These are phyloP conservation scores for Drosophila lowei DNA, from an alignment of 1,140 invertebrate genomes.

Conservation along the genomic window DNA sequence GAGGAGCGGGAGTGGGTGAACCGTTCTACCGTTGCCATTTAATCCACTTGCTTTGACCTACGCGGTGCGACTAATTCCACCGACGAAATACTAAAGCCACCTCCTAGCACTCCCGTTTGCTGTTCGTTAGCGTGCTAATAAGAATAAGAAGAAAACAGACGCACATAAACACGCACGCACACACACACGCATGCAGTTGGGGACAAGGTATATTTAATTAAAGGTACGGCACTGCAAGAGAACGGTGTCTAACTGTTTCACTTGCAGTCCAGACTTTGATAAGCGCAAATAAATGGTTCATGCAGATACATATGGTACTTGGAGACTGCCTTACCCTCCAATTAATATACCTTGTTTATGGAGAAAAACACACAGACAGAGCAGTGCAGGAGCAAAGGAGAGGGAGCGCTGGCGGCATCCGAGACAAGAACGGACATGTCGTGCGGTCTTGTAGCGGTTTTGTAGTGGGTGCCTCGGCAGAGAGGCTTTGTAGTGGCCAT, in stretches of 20 bases:
- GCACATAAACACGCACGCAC: constrained; percentile 26
- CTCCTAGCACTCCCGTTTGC: constrained; percentile 35
- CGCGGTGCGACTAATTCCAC: constrained; percentile 70
- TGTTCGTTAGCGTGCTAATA: constrained; percentile 72
- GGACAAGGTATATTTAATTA: too few species aligned
- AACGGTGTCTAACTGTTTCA: too few species aligned
- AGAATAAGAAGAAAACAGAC: constrained; percentile 36
- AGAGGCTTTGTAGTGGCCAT: too few species aligned
- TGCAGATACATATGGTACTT: too few species aligned
- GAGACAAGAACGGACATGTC: constrained; percentile 33
- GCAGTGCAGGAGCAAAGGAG: neutral
- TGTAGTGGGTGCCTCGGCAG: constrained; percentile 39
- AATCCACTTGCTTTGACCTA: constrained; percentile 77
- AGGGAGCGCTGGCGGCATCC: constrained; percentile 3
- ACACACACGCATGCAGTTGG: constrained; percentile 11
- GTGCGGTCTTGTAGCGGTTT: constrained; percentile 62
- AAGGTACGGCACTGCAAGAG: too few species aligned
- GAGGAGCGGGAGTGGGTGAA: too few species aligned
- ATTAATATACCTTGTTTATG: too few species aligned
- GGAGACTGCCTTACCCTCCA: too few species aligned
- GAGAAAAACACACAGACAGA: neutral
- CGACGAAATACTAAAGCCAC: constrained; percentile 62
- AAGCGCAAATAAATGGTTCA: too few species aligned
- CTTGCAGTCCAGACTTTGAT: too few species aligned
- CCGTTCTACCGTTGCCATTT: constrained; percentile 47